Evolutionary conservation across 2,888 invertebrate species (phyloP), one percentile per base, ranked within the genome.

Genomic region (Cynaeus angustus): DNA sequence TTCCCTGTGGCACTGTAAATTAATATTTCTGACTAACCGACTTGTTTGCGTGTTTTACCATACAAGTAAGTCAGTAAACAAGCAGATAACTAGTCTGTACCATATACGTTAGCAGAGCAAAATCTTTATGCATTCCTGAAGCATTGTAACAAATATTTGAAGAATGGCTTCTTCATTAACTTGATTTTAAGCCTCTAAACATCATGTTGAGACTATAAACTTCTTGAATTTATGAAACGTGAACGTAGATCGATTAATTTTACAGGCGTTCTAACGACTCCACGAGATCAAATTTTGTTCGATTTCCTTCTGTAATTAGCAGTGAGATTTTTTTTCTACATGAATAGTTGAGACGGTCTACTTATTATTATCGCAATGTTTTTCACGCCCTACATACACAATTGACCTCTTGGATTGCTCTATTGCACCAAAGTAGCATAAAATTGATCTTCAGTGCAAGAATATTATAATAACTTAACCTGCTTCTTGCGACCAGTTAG

Each of bases 381-480:
- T n/a, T 41, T 41, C 41, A 41, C 41, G 41, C 41, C 41, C 41
- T 13, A 41, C 41, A 41, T 41, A 41, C 12, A 33, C 33, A 33
- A 33, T 33, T n/a, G 33, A n/a, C 33, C 33, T 33, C 33, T n/a
- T 33, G n/a, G n/a, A 33, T 33, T 9, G 7, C 28, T 28, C 28
- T 28, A 28, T 28, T 28, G 33, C 33, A 33, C 33, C 7, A 33
- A 33, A 33, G 33, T 7, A n/a, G 33, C 33, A 33, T 33, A 33
- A 33, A 33, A 33, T 33, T n/a, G 33, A 33, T 33, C 33, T 33
- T 33, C 33, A 9, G 6, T 33, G 33, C 33, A 6, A 7, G n/a
- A 33, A 50, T 50, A 50, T 50, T 50, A 7, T 50, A 50, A 50
- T 50, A 3, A 50, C 28, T 50, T 50, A 50, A 50, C 50, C 50